Percentiles rank a stretch among this genome's conserved stretches.
Conservation (phyloP, 37 sponge, comb jelly and placozoan genomes). For the Lycopodina hypogea region DNA sequence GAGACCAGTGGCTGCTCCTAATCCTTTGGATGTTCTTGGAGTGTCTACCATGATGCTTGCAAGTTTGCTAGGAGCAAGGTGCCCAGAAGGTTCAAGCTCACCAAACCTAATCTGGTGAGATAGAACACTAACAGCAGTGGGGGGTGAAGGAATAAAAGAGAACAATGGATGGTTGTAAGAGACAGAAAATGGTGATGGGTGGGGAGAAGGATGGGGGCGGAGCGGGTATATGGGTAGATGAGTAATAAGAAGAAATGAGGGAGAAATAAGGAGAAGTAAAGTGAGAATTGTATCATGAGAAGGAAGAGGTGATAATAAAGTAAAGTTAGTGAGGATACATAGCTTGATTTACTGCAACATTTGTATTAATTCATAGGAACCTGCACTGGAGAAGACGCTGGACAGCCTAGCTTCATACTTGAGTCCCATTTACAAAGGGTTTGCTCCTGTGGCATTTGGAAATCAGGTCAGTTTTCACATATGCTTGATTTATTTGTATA, state of each 20-base stretch:
- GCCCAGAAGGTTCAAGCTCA: slow-evolving; percentile 84
- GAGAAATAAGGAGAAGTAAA: not conserved
- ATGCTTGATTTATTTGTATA: not conserved
- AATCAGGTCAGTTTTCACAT: slow-evolving; percentile 72
- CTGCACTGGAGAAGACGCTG: slow-evolving; percentile 48
- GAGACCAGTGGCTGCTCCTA: slow-evolving; percentile 80
- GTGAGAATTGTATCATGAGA: not conserved
- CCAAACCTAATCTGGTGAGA: slow-evolving; percentile 42
- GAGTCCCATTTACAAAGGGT: slow-evolving; percentile 79
- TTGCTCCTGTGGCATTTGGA: slow-evolving; percentile 73
- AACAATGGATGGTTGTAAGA: not conserved
- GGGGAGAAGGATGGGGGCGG: too few relatives aligned
- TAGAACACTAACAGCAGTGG: not conserved
- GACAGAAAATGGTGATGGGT: not conserved
- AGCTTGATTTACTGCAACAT: too few relatives aligned
- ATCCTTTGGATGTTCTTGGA: slow-evolving; percentile 96
- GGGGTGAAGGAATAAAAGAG: not conserved
- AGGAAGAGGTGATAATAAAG: too few relatives aligned
- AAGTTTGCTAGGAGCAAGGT: slow-evolving; percentile 84
- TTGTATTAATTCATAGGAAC: slow-evolving; percentile 76
- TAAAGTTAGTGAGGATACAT: too few relatives aligned
- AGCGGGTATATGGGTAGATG: not conserved
- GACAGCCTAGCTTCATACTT: slow-evolving; percentile 69
- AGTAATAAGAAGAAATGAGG: not conserved
- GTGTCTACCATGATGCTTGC: slow-evolving; percentile 88